Conservation (phyloP, 2,113 vertebrate species). For the Penelope pileata region DNA sequence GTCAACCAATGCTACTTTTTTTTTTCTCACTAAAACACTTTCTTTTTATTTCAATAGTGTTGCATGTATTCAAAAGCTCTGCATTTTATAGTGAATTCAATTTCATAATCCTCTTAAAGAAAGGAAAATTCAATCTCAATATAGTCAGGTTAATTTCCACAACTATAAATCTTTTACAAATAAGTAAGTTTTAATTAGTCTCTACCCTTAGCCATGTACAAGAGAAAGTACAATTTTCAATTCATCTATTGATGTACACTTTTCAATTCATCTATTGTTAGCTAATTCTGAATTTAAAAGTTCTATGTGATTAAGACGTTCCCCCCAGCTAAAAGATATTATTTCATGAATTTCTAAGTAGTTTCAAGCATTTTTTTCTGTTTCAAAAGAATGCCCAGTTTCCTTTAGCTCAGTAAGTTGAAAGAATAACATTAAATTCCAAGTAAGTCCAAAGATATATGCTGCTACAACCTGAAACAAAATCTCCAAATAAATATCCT, state of each 20-base stretch:
- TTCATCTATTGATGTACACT: conserved; percentile 9
- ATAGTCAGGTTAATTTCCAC: conserved; percentile 53
- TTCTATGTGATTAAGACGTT: conserved; percentile 1
- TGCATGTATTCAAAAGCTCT: neutral
- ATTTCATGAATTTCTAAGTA: neutral
- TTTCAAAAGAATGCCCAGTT: neutral
- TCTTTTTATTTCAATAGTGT: neutral
- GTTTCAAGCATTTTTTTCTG: neutral
- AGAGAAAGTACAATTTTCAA: neutral
- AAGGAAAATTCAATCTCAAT: conserved; percentile 41
- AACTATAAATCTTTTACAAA: conserved; percentile 58
- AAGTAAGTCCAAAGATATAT: neutral
- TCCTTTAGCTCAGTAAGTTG: neutral
- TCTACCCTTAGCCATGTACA: conserved; percentile 24
- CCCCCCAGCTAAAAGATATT: neutral
- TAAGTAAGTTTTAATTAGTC: conserved; percentile 59
- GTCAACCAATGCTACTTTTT: too few relatives aligned
- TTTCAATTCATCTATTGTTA: conserved; percentile 37
- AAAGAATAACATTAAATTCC: neutral
- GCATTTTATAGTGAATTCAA: conserved; percentile 24
- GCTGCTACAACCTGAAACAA: neutral
- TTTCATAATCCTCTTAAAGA: conserved; percentile 37
- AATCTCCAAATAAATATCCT: neutral
- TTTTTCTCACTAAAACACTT: conserved; percentile 21
- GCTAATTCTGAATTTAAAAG: conserved; percentile 21